Percentiles rank a stretch among this genome's conserved stretches.
These are phyloP conservation scores for Tridacna crocea DNA, from an alignment of 2,888 invertebrate species.

Conservation along the genomic window DNA sequence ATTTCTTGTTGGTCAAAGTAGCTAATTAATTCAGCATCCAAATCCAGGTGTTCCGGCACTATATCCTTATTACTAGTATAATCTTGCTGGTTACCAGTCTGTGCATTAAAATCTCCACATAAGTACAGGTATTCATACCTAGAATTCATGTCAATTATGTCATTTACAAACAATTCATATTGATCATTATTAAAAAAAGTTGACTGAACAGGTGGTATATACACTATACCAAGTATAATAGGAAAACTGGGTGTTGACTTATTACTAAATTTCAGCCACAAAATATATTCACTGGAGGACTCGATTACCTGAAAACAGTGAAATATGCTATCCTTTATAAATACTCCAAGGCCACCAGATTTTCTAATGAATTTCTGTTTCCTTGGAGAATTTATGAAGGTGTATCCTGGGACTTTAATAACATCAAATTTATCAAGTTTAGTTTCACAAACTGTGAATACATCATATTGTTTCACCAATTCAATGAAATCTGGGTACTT, in stretches of 20 bases:
- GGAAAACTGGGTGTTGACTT: not conserved
- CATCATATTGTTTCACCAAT: not conserved
- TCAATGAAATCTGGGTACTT: too few relatives aligned
- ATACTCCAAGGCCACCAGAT: conserved; percentile 9
- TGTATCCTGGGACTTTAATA: not conserved
- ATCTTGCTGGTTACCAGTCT: too few relatives aligned
- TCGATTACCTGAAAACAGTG: not conserved
- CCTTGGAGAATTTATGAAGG: not conserved
- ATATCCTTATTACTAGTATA: too few relatives aligned
- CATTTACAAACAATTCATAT: too few relatives aligned
- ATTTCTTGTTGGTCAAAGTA: too few relatives aligned
- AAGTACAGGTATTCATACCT: too few relatives aligned
- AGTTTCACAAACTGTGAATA: conserved; percentile 6
- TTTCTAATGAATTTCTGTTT: conserved; percentile 5
- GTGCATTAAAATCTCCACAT: too few relatives aligned
- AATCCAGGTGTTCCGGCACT: too few relatives aligned
- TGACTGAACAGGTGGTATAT: conserved; percentile 17
- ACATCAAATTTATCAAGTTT: not conserved
- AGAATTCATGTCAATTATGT: too few relatives aligned
- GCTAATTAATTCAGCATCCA: too few relatives aligned
- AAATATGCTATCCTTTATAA: not conserved
- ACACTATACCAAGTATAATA: conserved; percentile 9
- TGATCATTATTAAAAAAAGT: too few relatives aligned
- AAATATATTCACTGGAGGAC: not conserved
- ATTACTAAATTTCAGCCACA: not conserved